Conservation (phyloP, 2,888 invertebrate genomes). For the Nemotelus pantherinus region DNA sequence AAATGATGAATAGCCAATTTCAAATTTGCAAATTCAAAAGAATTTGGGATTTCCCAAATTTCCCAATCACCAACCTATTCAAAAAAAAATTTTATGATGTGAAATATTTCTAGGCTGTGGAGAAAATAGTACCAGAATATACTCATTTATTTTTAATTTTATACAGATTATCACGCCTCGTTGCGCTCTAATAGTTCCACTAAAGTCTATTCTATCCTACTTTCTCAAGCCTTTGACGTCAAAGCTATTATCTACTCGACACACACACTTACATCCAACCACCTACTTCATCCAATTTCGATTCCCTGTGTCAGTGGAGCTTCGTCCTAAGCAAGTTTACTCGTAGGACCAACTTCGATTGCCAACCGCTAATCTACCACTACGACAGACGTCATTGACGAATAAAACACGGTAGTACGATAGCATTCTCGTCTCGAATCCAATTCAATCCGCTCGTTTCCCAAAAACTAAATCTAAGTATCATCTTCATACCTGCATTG, state of each 20-base stretch:
- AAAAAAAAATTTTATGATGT: no score
- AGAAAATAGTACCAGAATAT: no score
- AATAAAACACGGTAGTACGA: background rate
- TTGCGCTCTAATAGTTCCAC: background rate
- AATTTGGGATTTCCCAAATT: no score
- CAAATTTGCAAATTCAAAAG: no score
- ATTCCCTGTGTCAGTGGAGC: background rate
- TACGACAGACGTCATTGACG: background rate
- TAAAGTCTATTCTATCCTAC: background rate
- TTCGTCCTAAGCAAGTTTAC: background rate
- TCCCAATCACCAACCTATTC: no score
- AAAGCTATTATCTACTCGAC: background rate
- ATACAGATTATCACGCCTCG: no score
- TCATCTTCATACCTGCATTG: slow-evolving; percentile 50
- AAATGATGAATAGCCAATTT: no score
- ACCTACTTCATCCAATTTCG: background rate
- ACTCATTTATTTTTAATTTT: no score
- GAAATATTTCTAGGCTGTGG: no score
- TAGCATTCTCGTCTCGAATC: slow-evolving; percentile 17
- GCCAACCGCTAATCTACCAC: background rate
- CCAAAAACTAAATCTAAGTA: slow-evolving; percentile 17
- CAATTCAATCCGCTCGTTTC: slow-evolving; percentile 21
- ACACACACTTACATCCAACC: background rate
- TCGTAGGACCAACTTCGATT: background rate
- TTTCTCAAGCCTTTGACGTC: background rate